Conservation (phyloP, 2,888 invertebrate species). For the Orthonevra nobilis region DNA sequence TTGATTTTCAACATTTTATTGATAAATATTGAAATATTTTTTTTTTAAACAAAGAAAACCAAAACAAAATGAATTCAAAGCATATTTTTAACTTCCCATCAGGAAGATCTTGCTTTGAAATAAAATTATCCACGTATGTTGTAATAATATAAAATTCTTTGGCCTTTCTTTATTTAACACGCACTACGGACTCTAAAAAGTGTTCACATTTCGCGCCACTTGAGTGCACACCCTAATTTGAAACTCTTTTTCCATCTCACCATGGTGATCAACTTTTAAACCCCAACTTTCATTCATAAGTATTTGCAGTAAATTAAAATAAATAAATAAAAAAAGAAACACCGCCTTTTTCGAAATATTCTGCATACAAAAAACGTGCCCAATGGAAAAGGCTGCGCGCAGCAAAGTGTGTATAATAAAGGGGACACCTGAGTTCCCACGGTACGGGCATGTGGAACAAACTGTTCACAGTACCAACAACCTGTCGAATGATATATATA, state of each 20-base stretch:
- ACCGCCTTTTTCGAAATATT: constrained; percentile 47
- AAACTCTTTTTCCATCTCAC: constrained; percentile 27
- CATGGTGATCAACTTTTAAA: constrained; percentile 30
- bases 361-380: constrained; percentile 35
- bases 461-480: constrained; percentile 49
- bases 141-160: constrained; percentile 36
- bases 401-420: constrained; percentile 45
- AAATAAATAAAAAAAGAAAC: constrained; percentile 38
- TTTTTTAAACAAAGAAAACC: no score
- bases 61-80: no score
- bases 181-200: constrained; percentile 64
- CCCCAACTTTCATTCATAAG: constrained; percentile 64
- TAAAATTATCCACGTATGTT: no score
- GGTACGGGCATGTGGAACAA: constrained; percentile 63
- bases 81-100: no score
- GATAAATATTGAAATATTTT: no score
- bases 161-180: constrained; percentile 57
- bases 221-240: constrained; percentile 67
- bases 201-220: constrained; percentile 63
- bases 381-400: constrained; percentile 15
- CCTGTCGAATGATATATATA: constrained; percentile 65
- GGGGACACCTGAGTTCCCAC: constrained; percentile 69
- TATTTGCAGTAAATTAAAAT: constrained; percentile 53
- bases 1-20: no score
- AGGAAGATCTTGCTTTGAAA: no score